A percentile compares a stretch with the other conserved stretches of the same genome.
Evolutionary conservation across 2,888 invertebrate species (phyloP).

Genomic region (Macrophya alboannulata): DNA sequence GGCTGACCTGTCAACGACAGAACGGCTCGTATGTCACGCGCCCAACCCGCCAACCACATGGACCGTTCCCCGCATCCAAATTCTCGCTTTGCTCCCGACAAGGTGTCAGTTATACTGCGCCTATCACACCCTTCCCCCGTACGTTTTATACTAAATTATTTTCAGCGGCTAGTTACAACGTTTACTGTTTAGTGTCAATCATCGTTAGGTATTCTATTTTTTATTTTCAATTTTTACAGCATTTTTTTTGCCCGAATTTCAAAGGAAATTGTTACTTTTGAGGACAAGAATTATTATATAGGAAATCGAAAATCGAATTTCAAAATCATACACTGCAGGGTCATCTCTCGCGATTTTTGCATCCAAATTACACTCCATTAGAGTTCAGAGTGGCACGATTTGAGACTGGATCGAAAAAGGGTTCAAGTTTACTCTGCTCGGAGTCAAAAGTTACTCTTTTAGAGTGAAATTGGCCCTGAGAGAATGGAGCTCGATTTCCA

Average conservation of each 20-base stretch:
- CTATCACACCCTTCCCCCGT: background rate
- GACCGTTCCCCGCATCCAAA: conserved; percentile 34
- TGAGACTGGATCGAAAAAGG: background rate
- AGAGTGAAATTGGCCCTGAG: too few species aligned
- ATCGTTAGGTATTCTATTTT: background rate
- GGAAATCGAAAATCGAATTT: too few species aligned
- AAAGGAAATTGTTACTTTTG: background rate
- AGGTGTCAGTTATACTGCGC: conserved; percentile 48
- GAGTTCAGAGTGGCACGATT: background rate
- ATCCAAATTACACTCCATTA: too few species aligned
- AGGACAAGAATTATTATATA: background rate
- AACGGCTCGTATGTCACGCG: conserved; percentile 76
- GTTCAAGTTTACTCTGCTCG: background rate
- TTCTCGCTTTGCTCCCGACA: conserved; percentile 46
- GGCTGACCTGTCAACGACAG: conserved; percentile 78
- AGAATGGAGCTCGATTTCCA: too few species aligned
- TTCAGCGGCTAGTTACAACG: background rate
- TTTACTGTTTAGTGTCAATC: background rate
- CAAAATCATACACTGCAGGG: too few species aligned
- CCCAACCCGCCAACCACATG: conserved; percentile 54
- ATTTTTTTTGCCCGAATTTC: background rate
- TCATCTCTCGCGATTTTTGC: too few species aligned
- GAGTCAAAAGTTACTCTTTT: too few species aligned
- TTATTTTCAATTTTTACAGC: background rate
- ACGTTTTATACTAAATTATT: background rate